These are phyloP conservation scores for Drosophila pectinifera DNA, from an alignment of 1,140 invertebrate species.

Conservation along the genomic window DNA sequence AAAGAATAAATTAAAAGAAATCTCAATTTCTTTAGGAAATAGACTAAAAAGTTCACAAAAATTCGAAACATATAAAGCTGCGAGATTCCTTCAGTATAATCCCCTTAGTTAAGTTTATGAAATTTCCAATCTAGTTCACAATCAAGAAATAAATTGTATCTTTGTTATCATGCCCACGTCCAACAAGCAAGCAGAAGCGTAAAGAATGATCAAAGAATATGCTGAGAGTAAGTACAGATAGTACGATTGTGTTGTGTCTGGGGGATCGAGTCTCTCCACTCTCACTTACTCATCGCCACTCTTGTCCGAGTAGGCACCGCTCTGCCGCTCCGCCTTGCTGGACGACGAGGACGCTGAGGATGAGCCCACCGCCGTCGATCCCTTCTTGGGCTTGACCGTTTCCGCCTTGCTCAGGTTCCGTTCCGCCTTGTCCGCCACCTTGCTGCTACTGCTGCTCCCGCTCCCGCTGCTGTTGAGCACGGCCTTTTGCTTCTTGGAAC, in stretches of 20 bases:
- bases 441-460: conserved; percentile 32
- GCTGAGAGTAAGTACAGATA: conserved; percentile 6
- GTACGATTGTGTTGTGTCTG: conserved; percentile 25
- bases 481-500: conserved; percentile 67
- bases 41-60: too few species aligned
- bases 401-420: conserved; percentile 51
- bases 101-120: neutral
- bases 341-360: conserved; percentile 70
- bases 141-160: conserved; percentile 10
- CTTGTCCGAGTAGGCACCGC: conserved; percentile 74
- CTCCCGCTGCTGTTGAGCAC: conserved; percentile 25
- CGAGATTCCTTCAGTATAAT: too few species aligned
- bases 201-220: conserved; percentile 33
- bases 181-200: conserved; percentile 33
- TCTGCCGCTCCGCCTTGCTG: conserved; percentile 68
- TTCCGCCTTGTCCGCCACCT: conserved; percentile 45
- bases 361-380: conserved; percentile 22
- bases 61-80: too few species aligned
- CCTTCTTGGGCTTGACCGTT: conserved; percentile 53
- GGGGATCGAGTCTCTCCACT: conserved; percentile 6
- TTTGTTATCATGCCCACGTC: conserved; percentile 17
- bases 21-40: neutral
- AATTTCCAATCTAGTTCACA: too few species aligned
- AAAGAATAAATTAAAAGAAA: neutral
- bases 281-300: conserved; percentile 81